Evolutionary conservation across 2,113 vertebrate genomes (phyloP).

Genomic region (Thymallus thymallus): DNA sequence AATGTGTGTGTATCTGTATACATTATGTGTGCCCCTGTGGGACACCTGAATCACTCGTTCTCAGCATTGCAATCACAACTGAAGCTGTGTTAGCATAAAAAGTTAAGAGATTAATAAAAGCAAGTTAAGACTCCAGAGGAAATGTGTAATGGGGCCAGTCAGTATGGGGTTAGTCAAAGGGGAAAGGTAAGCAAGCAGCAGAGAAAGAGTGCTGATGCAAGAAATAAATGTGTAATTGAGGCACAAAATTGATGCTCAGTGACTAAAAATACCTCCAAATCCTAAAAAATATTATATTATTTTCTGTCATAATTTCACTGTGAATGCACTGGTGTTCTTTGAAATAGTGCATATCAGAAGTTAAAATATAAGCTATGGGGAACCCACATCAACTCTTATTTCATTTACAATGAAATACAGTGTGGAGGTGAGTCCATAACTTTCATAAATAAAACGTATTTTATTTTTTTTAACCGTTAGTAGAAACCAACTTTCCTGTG

Average conservation of each 20-base stretch:
- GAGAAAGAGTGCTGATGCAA: constrained; percentile 67
- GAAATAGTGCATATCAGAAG: constrained; percentile 63
- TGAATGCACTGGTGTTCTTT: constrained; percentile 64
- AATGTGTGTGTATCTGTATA: constrained; percentile 55
- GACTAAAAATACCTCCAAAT: constrained; percentile 81
- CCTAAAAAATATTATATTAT: constrained; percentile 77
- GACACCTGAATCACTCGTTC: constrained; percentile 58
- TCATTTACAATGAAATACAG: constrained; percentile 42
- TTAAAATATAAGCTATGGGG: constrained; percentile 69
- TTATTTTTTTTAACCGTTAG: constrained; percentile 72
- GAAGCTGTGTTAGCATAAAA: constrained; percentile 41
- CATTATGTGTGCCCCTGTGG: constrained; percentile 40
- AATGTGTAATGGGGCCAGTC: constrained; percentile 70
- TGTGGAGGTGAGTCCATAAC: constrained; percentile 60
- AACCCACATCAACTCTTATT: constrained; percentile 38
- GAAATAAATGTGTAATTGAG: constrained; percentile 73
- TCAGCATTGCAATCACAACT: constrained; percentile 55
- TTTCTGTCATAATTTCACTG: constrained; percentile 70
- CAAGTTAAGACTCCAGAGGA: constrained; percentile 69
- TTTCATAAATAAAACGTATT: constrained; percentile 81
- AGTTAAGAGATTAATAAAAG: constrained; percentile 56
- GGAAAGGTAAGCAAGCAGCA: constrained; percentile 67
- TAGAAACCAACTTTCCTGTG: constrained; percentile 78
- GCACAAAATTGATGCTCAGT: constrained; percentile 76
- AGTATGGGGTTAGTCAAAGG: constrained; percentile 68